Evolutionary conservation across 2,888 invertebrate genomes (phyloP), one percentile per base, ranked within the genome.

Genomic region (Xanthia icteritia): DNA sequence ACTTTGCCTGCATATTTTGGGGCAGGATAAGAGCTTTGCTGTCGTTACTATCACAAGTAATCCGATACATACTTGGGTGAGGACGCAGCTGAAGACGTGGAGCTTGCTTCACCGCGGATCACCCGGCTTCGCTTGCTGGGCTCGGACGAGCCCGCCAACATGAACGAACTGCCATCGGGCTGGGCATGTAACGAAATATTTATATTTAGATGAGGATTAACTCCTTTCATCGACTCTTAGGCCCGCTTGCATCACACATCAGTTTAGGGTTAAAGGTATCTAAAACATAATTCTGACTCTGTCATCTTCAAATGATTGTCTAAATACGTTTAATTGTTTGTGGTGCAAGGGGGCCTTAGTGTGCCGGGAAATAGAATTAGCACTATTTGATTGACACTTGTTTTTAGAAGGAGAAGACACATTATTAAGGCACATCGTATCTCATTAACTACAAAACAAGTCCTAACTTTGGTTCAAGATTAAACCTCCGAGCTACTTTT

Each of bases 101-200:
- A 88, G 20, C 90, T 88, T 0, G 92, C 89, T 31, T 94, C 94
- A 61, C 91, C 92, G 31, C 94, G 92, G 61, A 92, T 87, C 2
- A 86, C 83, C 39, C 95, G 89, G 39, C 88, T 89, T 0, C 95
- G 91, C 74, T 96, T 96, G 79, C 93, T 94, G 11, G 96, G 95
- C 82, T 95, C 95, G 5, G 91, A 66, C 0, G 85, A 82, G 2
- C 91, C 79, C 15, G 86, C 92, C 71, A 91, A 92, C 66, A 89
- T 81, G 54, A 92, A 92, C 0, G 93, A 92, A 70, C 91, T 92
- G 0, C 88, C 90, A 48, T 92, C 92, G 15, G 89, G 86, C 93
- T 94, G 23, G 48, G 81, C 36, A 64, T 63, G 39, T 2, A 1
- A 80, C 63, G 2, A 63, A 31, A 63, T 42, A 72, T 27, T 23